Evolutionary conservation across 2,797 vertebrate genomes (phyloP).

Genomic region (Dallia pectoralis): DNA sequence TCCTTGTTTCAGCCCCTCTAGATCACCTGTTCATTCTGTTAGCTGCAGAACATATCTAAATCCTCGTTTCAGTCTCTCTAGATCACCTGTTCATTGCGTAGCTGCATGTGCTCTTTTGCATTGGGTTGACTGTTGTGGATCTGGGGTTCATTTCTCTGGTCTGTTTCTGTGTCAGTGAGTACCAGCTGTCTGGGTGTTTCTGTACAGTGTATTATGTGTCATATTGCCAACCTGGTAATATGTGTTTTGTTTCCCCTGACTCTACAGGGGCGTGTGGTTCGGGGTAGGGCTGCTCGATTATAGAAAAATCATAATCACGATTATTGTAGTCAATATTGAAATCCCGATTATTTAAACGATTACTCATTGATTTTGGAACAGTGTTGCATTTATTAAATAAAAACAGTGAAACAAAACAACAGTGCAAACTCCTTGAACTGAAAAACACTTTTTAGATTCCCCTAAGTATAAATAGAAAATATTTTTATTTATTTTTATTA

Average conservation of each 20-base stretch:
- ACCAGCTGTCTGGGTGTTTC: constrained; percentile 10
- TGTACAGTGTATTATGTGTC: not conserved
- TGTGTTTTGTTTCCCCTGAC: constrained; percentile 8
- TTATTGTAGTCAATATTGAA: no score
- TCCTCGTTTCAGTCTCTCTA: constrained; percentile 34
- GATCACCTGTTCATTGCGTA: constrained; percentile 26
- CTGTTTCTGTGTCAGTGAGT: constrained; percentile 17
- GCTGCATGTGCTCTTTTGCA: constrained; percentile 60
- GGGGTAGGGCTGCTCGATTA: no score
- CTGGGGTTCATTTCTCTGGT: constrained; percentile 27
- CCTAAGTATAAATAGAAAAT: no score
- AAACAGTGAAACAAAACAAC: no score
- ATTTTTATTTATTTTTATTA: no score
- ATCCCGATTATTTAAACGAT: no score
- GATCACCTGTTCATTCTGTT: constrained; percentile 28
- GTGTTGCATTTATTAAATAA: no score
- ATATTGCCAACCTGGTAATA: constrained; percentile 11
- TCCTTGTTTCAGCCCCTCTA: constrained; percentile 64
- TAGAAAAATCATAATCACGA: no score
- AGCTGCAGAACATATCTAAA: constrained; percentile 37
- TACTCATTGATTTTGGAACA: no score
- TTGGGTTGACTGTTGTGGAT: constrained; percentile 30
- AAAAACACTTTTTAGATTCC: no score
- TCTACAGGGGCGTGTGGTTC: no score
- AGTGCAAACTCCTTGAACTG: no score